Evolutionary conservation across 1,140 invertebrate species (phyloP), one percentile per base, ranked within the genome.

Genomic region (Lasaia peninsularis): DNA sequence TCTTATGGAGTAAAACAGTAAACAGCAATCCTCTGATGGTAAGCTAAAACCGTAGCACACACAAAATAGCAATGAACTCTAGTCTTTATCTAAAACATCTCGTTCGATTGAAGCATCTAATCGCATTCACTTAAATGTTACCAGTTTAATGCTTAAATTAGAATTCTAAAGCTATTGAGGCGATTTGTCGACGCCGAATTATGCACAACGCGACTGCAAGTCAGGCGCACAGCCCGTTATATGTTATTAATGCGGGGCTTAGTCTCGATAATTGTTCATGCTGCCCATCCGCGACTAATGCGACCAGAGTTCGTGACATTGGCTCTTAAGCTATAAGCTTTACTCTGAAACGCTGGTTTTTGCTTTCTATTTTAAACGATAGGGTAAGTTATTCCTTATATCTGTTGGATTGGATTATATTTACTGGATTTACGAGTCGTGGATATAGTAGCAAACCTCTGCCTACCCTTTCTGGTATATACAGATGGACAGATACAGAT

Each of bases 231-330:
- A 65, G 32, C 56, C 62, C 62, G 65, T 68, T 62, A 61, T 56
- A 56, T 54, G 66, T 68, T 68, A 68, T 68, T 68, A 68, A 68
- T 68, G 62, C 58, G 53, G 62, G 57, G 60, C 63, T 68, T 65
- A 60, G 57, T 65, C 62, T 65, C 60, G 66, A 68, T 68, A 68
- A 68, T 65, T 68, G 66, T 65, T 58, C 62, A 34, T 56, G 54
- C 57, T 67, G 62, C 58, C 62, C 62, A 32, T 11, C 31, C 58
- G 34, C 52, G 56, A 59, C 58, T 65, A 65, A 65, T 65, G 55
- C 37, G 50, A 28, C 53, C 49, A 44, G 32, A 40, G 55, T 54
- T 60, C 49, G 52, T 60, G 57, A 63, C 53, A 59, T 60, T 56
- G 52, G 33, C 57, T 59, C 52, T 54, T 56, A 55, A 33, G 34